A percentile compares a stretch with the other conserved stretches of the same genome.
phyloP scores from a whole-genome alignment of 1,140 invertebrate species.

The Sitophilus oryzae region DNA sequence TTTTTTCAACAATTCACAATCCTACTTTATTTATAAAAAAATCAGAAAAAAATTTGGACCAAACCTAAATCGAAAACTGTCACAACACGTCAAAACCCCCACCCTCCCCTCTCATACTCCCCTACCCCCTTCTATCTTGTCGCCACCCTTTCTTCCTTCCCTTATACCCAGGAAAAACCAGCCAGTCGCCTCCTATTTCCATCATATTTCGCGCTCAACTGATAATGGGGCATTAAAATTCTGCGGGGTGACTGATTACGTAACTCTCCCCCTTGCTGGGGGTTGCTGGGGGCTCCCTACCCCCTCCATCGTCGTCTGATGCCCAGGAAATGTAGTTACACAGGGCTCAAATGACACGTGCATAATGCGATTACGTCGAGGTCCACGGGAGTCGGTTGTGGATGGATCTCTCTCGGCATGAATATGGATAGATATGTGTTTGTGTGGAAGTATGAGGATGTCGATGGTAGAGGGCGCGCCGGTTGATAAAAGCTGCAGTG shows the following conservation, averaged over 20 bases:
- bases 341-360: slow-evolving; percentile 33
- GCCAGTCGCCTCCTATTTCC: background rate
- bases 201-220: background rate
- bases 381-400: too few relatives aligned
- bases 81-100: background rate
- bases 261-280: slow-evolving; percentile 2
- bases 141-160: background rate
- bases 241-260: slow-evolving; percentile 9
- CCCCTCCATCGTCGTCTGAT: slow-evolving; percentile 14
- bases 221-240: background rate
- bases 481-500: too few relatives aligned
- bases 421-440: too few relatives aligned
- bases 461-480: background rate
- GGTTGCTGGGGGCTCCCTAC: slow-evolving; percentile 8
- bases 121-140: background rate
- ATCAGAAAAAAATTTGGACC: too few relatives aligned
- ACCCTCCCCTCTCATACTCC: background rate
- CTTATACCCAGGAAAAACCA: too few relatives aligned
- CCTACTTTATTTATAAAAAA: too few relatives aligned
- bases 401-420: too few relatives aligned
- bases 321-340: slow-evolving; percentile 33
- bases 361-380: slow-evolving; percentile 33
- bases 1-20: too few relatives aligned
- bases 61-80: background rate
- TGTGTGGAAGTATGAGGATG: background rate